Conservation (phyloP, 2,888 invertebrate genomes). For the Lymantria monacha region DNA sequence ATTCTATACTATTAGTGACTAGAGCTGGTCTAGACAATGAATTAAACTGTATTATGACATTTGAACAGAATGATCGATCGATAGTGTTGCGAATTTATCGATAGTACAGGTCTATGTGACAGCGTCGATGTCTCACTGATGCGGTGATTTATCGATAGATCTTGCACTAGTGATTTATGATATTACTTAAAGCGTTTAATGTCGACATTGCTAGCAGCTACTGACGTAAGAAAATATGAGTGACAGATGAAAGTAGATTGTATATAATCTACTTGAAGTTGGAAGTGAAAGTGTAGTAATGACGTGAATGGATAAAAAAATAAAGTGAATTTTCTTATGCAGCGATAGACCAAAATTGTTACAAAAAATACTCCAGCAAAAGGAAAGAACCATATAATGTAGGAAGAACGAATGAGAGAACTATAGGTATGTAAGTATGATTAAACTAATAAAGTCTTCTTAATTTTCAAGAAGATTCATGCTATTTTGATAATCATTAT, state of each 20-base stretch:
- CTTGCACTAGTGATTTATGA: neutral
- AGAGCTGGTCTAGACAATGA: constrained; percentile 5
- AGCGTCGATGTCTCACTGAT: constrained; percentile 13
- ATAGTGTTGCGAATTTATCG: constrained; percentile 8
- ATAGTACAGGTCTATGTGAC: constrained; percentile 3
- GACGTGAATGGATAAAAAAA: neutral
- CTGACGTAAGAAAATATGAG: neutral
- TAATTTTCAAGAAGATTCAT: too few relatives aligned
- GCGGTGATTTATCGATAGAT: constrained; percentile 16
- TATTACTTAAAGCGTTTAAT: neutral
- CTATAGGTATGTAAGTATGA: too few relatives aligned
- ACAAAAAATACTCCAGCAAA: too few relatives aligned
- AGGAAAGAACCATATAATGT: too few relatives aligned
- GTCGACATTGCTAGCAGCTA: neutral
- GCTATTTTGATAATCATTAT: too few relatives aligned
- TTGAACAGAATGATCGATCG: constrained; percentile 5
- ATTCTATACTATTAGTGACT: neutral
- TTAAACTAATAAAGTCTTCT: too few relatives aligned
- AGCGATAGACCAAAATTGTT: too few relatives aligned
- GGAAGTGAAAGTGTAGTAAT: neutral
- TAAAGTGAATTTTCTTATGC: too few relatives aligned
- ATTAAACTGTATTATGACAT: constrained; percentile 10
- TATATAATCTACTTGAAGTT: neutral
- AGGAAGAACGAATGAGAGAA: too few relatives aligned
- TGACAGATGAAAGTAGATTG: neutral